Evolutionary conservation across 2,888 invertebrate species (phyloP), one percentile per base, ranked within the genome.

Genomic region (Cheiracanthium punctorium): DNA sequence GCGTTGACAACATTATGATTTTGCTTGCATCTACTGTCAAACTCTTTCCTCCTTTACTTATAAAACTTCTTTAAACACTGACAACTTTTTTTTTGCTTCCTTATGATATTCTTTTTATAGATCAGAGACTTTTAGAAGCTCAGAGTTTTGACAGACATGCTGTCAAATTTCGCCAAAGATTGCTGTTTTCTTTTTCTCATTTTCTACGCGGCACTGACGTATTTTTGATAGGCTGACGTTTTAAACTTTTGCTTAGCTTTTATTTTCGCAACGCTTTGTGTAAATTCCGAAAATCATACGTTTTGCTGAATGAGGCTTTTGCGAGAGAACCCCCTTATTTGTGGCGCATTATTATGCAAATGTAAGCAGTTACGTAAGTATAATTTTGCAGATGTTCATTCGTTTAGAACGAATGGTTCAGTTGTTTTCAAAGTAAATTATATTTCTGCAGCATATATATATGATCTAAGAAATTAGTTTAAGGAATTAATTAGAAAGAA

Each of bases 141-240:
- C 58, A 12, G 24, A 24, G 20, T 2, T 58, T 58, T 58, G 58
- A 58, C 58, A 24, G 58, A 12, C 58, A 24, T 24, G 58, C 58
- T 58, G 58, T 58, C 58, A 58, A 58, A 58, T 24, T 58, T 58
- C 24, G 20, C 58, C 58, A 58, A 58, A 58, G 20, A 58, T 58
- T 58, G 58, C 58, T 58, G 24, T 58, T 58, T 58, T 58, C 58
- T 58, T 58, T 24, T 1, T 5, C 58, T 58, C 58, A 58, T 58
- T 58, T 58, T 58, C 58, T 58, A 58, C 4, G 24, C 24, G 1
- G 24, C 24, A 24, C 17, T 24, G 58, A 58, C 58, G 24, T 20
- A 24, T 58, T 58, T 58, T 58, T 58, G 58, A 58, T 58, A 58
- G 2, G 58, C n/a, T 58, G 58, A 58, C 58, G 12, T 58, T 58